Base-by-base conservation (phyloP, 2,888 invertebrate species). In the Prenolepis imparis region DNA sequence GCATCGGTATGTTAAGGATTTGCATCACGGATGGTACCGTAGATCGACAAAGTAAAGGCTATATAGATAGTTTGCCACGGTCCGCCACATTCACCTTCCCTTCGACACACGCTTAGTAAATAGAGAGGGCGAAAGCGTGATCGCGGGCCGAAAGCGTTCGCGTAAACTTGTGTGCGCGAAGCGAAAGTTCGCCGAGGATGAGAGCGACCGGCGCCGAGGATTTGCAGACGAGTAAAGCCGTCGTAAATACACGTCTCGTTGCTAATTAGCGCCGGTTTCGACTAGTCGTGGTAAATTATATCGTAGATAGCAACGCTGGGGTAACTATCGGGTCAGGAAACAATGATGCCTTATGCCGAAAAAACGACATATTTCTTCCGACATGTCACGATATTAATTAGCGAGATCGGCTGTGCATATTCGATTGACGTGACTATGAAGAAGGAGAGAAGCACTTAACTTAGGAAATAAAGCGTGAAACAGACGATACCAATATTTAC, bases 211-310 rank as follows among this genome's bases (percentile, higher is more conserved):
- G 8, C 57, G 44, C 18, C 12, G 78, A 78, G 78, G 57, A 78
- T 78, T 68, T 68, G 59, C 57, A 68, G 78, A 78, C 57, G n/a
- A 8, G 39, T 68, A 57, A 77, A 78, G 68, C 68, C 36, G n/a
- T 68, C 59, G 78, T 78, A 78, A 70, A 78, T 78, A 78, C 68
- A 68, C 32, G 59, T 78, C 68, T 68, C 78, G 78, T 24, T 59
- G 68, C 78, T 78, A 78, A 78, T 78, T 80, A 80, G 70, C 78
- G 52, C 24, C 44, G 59, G 44, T 68, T 80, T 80, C 78, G 68
- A 80, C 75, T 75, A 64, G 48, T 80, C 59, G 59, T n/a, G 70
- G 78, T 80, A 61, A 80, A 80, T 80, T 70, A 68, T 80, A 80
- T 70, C 41, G 70, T 48, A 70, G 59, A 68, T 36, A 44, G 32